A percentile compares a stretch with the other conserved stretches of the same genome.
Conservation (phyloP, 2,797 vertebrate species). For the Sebastes kiyomatsui region DNA sequence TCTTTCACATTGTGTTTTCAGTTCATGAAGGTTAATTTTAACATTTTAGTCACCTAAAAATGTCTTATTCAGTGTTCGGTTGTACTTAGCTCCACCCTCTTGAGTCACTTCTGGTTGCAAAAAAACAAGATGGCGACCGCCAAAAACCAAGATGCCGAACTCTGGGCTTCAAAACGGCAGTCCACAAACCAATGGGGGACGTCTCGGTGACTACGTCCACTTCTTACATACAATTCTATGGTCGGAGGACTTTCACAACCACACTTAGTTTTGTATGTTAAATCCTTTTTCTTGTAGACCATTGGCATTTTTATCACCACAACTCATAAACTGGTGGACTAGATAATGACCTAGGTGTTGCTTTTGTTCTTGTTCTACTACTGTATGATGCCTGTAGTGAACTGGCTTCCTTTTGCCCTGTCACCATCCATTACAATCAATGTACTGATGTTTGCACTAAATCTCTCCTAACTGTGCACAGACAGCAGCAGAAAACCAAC, state of each 20-base stretch:
- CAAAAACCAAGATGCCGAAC: no score
- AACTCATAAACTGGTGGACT: constrained; percentile 4
- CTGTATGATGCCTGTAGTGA: constrained; percentile 1
- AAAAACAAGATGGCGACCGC: no score
- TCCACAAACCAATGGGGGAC: no score
- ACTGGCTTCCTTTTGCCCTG: constrained; percentile 23
- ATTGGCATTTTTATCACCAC: constrained; percentile 6
- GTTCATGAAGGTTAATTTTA: no score
- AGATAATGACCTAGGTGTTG: neutral
- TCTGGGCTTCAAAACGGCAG: no score
- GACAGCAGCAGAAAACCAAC: constrained; percentile 50
- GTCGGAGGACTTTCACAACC: neutral
- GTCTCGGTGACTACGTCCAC: no score
- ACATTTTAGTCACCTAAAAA: no score
- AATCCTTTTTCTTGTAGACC: neutral
- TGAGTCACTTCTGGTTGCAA: no score
- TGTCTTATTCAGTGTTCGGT: no score
- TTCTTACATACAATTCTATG: no score
- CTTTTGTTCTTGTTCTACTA: constrained; percentile 16
- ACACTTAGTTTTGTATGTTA: constrained; percentile 1
- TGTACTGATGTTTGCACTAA: constrained; percentile 20
- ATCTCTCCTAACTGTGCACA: constrained; percentile 34
- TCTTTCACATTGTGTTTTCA: no score
- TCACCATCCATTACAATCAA: constrained; percentile 11
- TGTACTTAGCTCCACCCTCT: no score